A percentile compares a stretch with the other conserved stretches of the same genome.
These are phyloP conservation scores for Cryptocheilus praepositus DNA, from an alignment of 2,888 invertebrate genomes.

Conservation along the genomic window DNA sequence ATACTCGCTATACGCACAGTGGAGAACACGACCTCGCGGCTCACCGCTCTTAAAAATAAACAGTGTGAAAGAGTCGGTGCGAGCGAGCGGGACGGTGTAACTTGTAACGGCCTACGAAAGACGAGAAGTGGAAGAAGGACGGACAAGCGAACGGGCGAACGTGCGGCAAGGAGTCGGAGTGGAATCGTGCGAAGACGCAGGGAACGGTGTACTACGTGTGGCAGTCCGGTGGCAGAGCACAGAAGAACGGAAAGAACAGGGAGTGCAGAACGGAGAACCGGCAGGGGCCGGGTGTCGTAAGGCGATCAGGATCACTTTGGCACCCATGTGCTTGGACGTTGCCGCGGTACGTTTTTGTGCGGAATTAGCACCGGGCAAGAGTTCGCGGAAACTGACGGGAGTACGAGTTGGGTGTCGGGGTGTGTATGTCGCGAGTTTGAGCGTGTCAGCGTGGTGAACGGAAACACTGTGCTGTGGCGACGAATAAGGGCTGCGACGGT, in stretches of 20 bases:
- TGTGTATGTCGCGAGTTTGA: slow-evolving; percentile 35
- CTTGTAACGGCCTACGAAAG: background rate
- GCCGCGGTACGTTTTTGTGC: slow-evolving; percentile 25
- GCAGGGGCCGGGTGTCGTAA: background rate
- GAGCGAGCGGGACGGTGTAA: too few species aligned
- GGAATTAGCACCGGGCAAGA: slow-evolving; percentile 14
- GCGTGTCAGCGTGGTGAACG: background rate
- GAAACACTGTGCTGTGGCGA: background rate
- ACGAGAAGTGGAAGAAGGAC: slow-evolving; percentile 14
- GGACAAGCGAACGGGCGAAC: slow-evolving; percentile 9
- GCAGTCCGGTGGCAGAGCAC: too few species aligned
- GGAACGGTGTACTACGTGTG: slow-evolving; percentile 22
- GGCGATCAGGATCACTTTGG: too few species aligned
- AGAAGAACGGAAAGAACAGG: slow-evolving; percentile 14
- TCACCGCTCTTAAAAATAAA: slow-evolving; percentile 49
- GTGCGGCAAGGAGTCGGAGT: background rate
- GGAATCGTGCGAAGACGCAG: slow-evolving; percentile 7
- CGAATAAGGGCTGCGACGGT: too few species aligned
- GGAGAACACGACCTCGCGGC: slow-evolving; percentile 28
- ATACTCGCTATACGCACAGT: too few species aligned
- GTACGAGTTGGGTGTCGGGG: slow-evolving; percentile 29
- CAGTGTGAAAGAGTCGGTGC: slow-evolving; percentile 31
- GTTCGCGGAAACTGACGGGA: slow-evolving; percentile 23
- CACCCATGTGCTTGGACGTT: background rate
- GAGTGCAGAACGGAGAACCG: slow-evolving; percentile 25